A percentile compares a stretch with the other conserved stretches of the same genome.
Conservation (phyloP, 2,113 vertebrate species). For the Sula dactylatra region DNA sequence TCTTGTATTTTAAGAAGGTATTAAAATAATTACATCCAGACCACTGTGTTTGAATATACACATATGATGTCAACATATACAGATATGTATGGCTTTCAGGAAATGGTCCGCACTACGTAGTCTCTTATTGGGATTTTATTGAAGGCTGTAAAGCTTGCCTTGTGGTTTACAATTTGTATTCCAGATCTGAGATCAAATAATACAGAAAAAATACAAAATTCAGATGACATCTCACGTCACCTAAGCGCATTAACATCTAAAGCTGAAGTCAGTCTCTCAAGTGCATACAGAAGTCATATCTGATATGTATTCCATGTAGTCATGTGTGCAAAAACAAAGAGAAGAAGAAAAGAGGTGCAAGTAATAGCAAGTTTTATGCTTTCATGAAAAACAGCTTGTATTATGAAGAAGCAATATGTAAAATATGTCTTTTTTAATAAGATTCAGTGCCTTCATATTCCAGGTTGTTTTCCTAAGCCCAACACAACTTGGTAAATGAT, state of each 20-base stretch:
- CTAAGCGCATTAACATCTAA: background rate
- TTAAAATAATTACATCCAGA: background rate
- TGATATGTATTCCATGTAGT: rapidly evolving
- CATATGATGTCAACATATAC: rapidly evolving
- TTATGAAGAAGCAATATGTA: background rate
- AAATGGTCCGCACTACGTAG: background rate
- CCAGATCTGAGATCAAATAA: background rate
- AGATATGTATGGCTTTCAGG: background rate
- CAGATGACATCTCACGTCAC: background rate
- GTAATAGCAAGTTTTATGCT: background rate
- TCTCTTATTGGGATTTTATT: background rate
- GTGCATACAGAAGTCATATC: background rate
- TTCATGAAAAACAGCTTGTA: background rate
- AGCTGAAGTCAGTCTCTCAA: background rate
- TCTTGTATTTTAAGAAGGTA: background rate
- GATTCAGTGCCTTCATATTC: background rate
- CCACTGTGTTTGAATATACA: background rate
- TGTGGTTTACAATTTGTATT: background rate
- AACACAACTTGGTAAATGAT: background rate
- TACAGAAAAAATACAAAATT: background rate
- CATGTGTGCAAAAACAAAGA: background rate
- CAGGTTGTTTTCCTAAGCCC: background rate
- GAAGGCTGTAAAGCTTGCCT: background rate
- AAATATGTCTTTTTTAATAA: background rate
- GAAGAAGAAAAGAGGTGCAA: background rate